phyloP scores from a whole-genome alignment of 2,888 invertebrate species.

The Nephrotoma guestfalica region DNA sequence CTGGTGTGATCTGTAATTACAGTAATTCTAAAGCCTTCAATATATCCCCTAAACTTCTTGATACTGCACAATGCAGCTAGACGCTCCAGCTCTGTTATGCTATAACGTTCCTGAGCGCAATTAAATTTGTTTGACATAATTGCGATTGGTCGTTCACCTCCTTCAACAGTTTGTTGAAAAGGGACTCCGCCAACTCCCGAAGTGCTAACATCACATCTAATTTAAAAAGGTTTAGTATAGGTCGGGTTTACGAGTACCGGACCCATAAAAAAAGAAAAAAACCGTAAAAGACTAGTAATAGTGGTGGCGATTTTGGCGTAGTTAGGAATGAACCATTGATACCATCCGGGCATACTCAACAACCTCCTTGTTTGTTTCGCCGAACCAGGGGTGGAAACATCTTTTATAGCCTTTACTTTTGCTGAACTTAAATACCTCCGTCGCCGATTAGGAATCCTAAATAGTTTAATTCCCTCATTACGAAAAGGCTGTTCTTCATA shows the following conservation, averaged over 20 bases:
- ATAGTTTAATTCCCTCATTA: no score
- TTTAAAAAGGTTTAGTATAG: neutral
- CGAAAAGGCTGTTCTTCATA: no score
- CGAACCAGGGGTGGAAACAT: no score
- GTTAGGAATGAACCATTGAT: neutral
- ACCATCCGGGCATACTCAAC: neutral
- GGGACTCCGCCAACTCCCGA: neutral
- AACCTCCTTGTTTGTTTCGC: neutral
- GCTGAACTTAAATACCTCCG: no score
- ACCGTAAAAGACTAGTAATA: neutral
- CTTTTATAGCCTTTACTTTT: no score
- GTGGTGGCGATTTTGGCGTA: neutral
- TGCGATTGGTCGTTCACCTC: neutral
- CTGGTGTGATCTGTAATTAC: neutral
- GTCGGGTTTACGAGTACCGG: neutral
- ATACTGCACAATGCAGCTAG: no score
- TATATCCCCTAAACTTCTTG: no score
- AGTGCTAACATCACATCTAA: neutral
- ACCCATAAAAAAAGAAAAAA: neutral
- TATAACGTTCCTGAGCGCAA: neutral
- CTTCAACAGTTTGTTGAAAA: neutral
- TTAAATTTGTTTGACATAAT: neutral
- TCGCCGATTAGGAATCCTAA: no score
- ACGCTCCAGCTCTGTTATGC: no score
- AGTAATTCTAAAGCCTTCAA: no score